Conservation (phyloP, 2,797 vertebrate species). For the Malurus splendens region DNA sequence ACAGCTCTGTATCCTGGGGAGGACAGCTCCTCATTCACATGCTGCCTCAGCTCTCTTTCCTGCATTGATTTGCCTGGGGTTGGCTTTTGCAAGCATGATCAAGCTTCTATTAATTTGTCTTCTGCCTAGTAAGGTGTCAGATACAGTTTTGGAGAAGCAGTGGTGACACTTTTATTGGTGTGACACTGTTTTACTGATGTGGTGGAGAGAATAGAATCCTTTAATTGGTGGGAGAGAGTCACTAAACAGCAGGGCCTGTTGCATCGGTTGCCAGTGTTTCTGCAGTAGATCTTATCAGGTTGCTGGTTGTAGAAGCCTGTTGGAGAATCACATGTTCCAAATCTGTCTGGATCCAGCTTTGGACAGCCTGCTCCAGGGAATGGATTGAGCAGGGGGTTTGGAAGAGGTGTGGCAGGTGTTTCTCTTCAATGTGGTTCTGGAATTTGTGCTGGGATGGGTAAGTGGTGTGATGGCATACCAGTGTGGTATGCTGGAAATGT, state of each 20-base stretch:
- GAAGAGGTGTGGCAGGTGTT: neutral
- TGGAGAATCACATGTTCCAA: neutral
- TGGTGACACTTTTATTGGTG: neutral
- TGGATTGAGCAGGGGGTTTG: neutral
- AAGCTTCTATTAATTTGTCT: neutral
- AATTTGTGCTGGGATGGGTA: neutral
- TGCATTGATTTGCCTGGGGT: neutral
- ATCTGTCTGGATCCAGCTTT: neutral
- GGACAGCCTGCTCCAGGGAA: neutral
- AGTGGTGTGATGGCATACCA: fast-evolving
- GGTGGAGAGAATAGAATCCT: neutral
- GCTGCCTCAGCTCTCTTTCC: neutral
- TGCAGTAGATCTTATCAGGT: neutral
- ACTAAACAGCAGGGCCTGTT: neutral
- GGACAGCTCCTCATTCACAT: neutral
- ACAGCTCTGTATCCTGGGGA: neutral
- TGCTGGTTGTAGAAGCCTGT: neutral
- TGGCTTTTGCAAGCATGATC: neutral
- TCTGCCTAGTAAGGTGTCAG: fast-evolving
- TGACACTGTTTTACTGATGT: neutral
- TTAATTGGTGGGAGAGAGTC: neutral
- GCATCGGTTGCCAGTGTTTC: neutral
- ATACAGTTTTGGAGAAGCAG: neutral
- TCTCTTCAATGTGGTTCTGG: neutral
- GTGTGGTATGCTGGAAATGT: neutral